Conservation (phyloP, 2,113 vertebrate genomes). For the Melanocharis versteri region DNA sequence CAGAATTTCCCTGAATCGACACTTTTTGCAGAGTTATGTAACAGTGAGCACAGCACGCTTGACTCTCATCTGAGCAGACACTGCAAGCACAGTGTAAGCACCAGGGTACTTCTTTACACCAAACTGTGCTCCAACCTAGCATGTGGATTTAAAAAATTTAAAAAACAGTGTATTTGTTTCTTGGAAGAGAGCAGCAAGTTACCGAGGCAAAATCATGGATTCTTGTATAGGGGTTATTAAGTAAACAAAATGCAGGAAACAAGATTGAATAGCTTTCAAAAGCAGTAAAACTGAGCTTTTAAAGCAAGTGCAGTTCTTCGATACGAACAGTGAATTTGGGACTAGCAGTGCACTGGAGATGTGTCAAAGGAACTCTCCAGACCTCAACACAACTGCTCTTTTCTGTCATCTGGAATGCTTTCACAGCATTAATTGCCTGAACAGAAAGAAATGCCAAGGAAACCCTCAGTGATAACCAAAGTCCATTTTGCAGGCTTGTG, state of each 20-base stretch:
- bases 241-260: conserved; percentile 5
- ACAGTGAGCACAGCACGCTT: neutral
- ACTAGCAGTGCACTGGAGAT: neutral
- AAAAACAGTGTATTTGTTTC: neutral
- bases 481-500: neutral
- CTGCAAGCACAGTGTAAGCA: accelerated
- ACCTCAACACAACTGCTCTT: neutral
- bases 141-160: neutral
- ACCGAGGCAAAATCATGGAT: neutral
- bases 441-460: neutral
- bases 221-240: neutral
- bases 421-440: neutral
- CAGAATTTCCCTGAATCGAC: neutral
- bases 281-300: neutral
- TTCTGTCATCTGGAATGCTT: neutral
- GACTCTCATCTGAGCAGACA: neutral
- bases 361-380: neutral
- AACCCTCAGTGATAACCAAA: neutral
- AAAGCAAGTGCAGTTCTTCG: neutral
- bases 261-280: neutral
- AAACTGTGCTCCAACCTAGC: neutral
- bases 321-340: neutral
- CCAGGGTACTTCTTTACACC: neutral
- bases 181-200: neutral
- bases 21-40: conserved; percentile 10